These are phyloP conservation scores for Teinopalpus imperialis DNA, from an alignment of 2,888 invertebrate genomes.

Conservation along the genomic window DNA sequence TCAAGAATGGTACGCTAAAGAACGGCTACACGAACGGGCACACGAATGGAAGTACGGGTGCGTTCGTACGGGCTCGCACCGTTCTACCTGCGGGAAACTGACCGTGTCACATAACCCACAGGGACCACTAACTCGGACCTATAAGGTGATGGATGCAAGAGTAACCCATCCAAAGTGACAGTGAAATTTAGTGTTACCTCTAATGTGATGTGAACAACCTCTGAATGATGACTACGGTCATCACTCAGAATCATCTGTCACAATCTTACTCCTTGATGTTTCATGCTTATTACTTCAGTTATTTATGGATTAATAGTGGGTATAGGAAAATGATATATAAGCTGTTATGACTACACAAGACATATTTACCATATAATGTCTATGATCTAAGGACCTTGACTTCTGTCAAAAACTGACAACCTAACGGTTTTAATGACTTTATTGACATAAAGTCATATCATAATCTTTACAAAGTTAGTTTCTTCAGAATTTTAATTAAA, in stretches of 20 bases:
- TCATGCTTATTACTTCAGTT: neutral
- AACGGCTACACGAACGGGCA: slow-evolving; percentile 69
- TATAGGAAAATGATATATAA: neutral
- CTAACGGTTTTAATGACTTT: too few species aligned
- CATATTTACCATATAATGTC: neutral
- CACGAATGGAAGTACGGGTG: slow-evolving; percentile 50
- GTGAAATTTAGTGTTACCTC: slow-evolving; percentile 20
- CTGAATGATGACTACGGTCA: slow-evolving; percentile 7
- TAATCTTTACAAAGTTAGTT: too few species aligned
- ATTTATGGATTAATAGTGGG: neutral
- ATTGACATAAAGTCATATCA: too few species aligned
- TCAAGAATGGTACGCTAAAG: slow-evolving; percentile 62
- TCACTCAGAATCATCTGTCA: neutral
- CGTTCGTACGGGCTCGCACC: slow-evolving; percentile 53
- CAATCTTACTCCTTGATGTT: too few species aligned
- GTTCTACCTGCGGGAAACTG: slow-evolving; percentile 75
- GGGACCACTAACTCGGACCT: neutral
- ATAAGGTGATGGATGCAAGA: slow-evolving; percentile 37
- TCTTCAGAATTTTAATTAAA: too few species aligned
- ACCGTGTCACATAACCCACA: slow-evolving; percentile 37
- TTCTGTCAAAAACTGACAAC: too few species aligned
- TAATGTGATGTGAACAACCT: slow-evolving; percentile 14
- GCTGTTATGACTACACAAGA: too few species aligned
- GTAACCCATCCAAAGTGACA: slow-evolving; percentile 7
- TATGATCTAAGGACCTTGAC: too few species aligned